These are phyloP conservation scores for Xylocopa sonorina DNA, from an alignment of 1,140 invertebrate species.

Conservation along the genomic window DNA sequence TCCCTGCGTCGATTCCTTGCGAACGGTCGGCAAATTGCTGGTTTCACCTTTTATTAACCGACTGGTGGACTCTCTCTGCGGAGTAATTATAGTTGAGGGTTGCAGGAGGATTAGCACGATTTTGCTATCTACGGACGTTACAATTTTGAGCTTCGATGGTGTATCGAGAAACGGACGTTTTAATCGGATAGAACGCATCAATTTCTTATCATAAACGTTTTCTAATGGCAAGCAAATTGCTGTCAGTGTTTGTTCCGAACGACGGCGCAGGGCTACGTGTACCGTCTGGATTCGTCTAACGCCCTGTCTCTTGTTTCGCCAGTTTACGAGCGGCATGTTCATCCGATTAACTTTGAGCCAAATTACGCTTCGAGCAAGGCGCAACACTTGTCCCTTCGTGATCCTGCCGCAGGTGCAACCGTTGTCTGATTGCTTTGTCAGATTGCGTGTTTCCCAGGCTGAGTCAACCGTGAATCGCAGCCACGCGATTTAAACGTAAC, in stretches of 20 bases:
- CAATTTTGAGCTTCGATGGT: too few species aligned
- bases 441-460: neutral
- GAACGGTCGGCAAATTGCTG: slow-evolving; percentile 12
- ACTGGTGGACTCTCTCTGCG: too few species aligned
- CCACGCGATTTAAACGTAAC: too few species aligned
- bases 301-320: slow-evolving; percentile 60
- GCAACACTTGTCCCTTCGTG: neutral
- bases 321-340: slow-evolving; percentile 73
- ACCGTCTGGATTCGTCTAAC: slow-evolving; percentile 69
- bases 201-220: neutral
- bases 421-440: neutral
- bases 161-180: too few species aligned
- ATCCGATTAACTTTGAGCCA: slow-evolving; percentile 60
- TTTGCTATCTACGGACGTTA: too few species aligned
- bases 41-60: neutral
- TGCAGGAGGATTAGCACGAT: neutral
- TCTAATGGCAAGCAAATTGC: neutral
- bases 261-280: slow-evolving; percentile 66
- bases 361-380: slow-evolving; percentile 43
- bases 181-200: too few species aligned
- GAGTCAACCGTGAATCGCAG: too few species aligned
- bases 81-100: neutral
- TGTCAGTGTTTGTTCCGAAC: slow-evolving; percentile 71
- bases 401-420: neutral
- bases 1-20: slow-evolving; percentile 19